Conservation (phyloP, 2,888 invertebrate species). For the Hylaea fasciaria region DNA sequence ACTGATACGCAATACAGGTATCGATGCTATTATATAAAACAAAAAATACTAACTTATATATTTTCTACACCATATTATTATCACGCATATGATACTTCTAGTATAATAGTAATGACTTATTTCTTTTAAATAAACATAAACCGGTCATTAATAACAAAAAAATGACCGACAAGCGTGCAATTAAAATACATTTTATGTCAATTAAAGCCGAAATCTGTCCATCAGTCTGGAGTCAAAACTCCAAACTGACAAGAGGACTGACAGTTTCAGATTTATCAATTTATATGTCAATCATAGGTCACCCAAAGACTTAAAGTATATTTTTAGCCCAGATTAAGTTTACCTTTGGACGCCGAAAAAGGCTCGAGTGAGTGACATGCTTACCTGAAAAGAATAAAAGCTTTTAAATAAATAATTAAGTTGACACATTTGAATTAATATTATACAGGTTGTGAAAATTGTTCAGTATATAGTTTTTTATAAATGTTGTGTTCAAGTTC, state of each 20-base stretch:
- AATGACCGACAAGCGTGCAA: constrained; percentile 52
- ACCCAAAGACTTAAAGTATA: constrained; percentile 4
- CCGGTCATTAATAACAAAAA: constrained; percentile 20
- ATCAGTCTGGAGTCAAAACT: too few species aligned
- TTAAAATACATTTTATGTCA: constrained; percentile 71
- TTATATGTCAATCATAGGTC: constrained; percentile 38
- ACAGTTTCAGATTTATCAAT: constrained; percentile 56
- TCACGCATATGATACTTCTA: too few species aligned
- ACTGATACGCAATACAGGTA: too few species aligned
- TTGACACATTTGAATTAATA: neutral
- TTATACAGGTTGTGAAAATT: neutral
- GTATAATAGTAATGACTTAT: too few species aligned
- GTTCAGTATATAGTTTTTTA: too few species aligned
- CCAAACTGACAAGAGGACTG: constrained; percentile 51
- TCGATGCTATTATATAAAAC: too few species aligned
- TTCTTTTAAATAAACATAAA: constrained; percentile 11
- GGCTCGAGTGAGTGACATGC: constrained; percentile 15
- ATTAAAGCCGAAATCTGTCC: constrained; percentile 77
- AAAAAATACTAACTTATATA: too few species aligned
- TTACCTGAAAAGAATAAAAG: constrained; percentile 24
- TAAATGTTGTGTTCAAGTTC: too few species aligned
- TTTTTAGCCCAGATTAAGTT: constrained; percentile 6
- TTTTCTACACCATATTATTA: too few species aligned
- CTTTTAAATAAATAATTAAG: too few species aligned
- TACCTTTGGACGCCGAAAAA: constrained; percentile 19